Base-by-base conservation (phyloP, 2,113 vertebrate genomes). In the Platichthys flesus region DNA sequence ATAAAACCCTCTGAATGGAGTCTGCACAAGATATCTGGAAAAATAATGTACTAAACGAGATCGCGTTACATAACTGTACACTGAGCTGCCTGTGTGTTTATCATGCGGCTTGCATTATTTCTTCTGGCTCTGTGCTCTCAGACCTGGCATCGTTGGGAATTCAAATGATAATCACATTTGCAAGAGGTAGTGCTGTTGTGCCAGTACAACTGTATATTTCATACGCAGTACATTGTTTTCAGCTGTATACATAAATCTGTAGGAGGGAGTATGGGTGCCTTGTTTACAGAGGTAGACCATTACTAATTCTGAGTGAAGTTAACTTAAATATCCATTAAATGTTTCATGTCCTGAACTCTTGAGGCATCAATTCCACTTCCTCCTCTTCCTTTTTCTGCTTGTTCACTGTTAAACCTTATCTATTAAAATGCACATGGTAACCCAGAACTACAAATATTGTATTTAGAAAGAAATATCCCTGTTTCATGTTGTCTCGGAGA, bases 271-370 rank as follows among this genome's bases (percentile, higher is more conserved):
- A 62, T 51, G 26, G 37, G 73, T 40, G 81, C 64, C 59, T 78
- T 76, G 61, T 87, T 73, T 66, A 79, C 64, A 72, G 75, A 83
- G 83, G 78, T 81, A 74, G 72, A 60, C 18, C 28, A 85, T 83
- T 87, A 71, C 78, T 84, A 87, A 83, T 89, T 88, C 83, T 78
- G 63, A 88, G 62, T 73, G 76, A 83, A 88, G 73, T 79, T 57
- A 72, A 79, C 56, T 83, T 67, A 64, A 85, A 88, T 64, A 71
- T 42, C 8, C 63, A 88, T 87, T 49, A 85, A 85, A 90, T 81
- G 67, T 83, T 90, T 89, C 61, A 89, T 66, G 64, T 75, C 35
- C 62, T 57, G 4, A 9, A 65, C 52, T 84, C 77, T 85, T 28
- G 58, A 84, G 85, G 75, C 84, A 79, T 86, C 72, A 63, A 26